Conservation (phyloP, 2,888 invertebrate species). For the Clanis bilineata region DNA sequence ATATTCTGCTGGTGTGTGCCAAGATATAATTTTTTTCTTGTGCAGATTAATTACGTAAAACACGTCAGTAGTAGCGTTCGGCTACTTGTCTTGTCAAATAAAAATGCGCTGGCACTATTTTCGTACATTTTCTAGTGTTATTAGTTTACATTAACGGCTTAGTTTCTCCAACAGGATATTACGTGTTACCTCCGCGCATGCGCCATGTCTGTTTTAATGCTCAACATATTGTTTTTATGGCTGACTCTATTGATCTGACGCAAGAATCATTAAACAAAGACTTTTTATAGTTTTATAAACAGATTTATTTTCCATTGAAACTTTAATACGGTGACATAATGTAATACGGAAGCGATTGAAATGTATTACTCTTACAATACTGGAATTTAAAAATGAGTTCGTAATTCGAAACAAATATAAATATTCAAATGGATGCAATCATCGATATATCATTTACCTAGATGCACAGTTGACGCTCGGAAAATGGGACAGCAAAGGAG, state of each 20-base stretch:
- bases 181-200: conserved; percentile 30
- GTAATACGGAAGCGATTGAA: not conserved
- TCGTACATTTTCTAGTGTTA: conserved; percentile 31
- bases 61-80: conserved; percentile 34
- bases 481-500: no score
- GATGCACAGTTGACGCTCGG: no score
- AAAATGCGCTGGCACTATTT: conserved; percentile 38
- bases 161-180: conserved; percentile 43
- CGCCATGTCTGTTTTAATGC: conserved; percentile 26
- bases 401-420: not conserved
- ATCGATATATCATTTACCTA: no score
- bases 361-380: not conserved
- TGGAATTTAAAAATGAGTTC: no score
- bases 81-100: conserved; percentile 40
- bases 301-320: conserved; percentile 15
- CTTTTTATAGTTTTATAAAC: conserved; percentile 36
- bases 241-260: conserved; percentile 27
- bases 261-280: conserved; percentile 27
- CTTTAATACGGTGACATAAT: not conserved
- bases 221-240: conserved; percentile 22
- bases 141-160: conserved; percentile 32
- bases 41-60: conserved; percentile 29
- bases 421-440: no score
- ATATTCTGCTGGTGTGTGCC: conserved; percentile 35
- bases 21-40: conserved; percentile 36